Percentiles rank a stretch among this genome's conserved stretches.
Evolutionary conservation across 1,140 invertebrate genomes (phyloP).

Genomic region (Camponotus floridanus): DNA sequence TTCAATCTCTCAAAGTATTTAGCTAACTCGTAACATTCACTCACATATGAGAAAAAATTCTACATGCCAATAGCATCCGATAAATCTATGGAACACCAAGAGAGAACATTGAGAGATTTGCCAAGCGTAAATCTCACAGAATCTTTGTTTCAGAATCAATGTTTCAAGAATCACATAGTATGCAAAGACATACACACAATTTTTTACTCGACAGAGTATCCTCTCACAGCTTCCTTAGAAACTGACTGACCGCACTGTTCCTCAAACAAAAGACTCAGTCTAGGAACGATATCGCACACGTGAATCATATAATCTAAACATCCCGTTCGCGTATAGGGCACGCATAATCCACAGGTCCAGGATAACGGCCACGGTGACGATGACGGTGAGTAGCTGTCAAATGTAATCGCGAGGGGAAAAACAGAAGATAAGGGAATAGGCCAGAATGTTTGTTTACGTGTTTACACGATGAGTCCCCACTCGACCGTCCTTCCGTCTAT

Average conservation of each 20-base stretch:
- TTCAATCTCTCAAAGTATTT: neutral
- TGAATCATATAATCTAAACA: neutral
- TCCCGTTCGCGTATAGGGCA: neutral
- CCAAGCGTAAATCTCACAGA: neutral
- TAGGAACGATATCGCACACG: constrained; percentile 16
- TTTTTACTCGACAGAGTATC: neutral
- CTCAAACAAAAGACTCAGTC: constrained; percentile 37
- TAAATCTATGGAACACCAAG: neutral
- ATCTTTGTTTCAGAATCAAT: neutral
- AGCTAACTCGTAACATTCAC: too few relatives aligned
- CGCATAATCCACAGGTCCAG: constrained; percentile 43
- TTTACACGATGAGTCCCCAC: neutral
- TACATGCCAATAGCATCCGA: neutral
- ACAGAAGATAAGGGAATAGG: neutral
- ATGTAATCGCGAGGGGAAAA: constrained; percentile 33
- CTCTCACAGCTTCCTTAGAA: neutral
- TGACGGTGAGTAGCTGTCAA: constrained; percentile 69
- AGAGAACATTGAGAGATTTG: neutral
- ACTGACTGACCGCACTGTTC: neutral
- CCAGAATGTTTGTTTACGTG: constrained; percentile 75
- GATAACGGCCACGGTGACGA: constrained; percentile 50
- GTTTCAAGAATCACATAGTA: neutral
- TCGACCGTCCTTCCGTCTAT: neutral
- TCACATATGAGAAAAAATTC: neutral
- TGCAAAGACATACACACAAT: neutral